These are phyloP conservation scores for Echinarachnius parma DNA, from an alignment of 53 echinoderm and acorn worm genomes.

Conservation along the genomic window DNA sequence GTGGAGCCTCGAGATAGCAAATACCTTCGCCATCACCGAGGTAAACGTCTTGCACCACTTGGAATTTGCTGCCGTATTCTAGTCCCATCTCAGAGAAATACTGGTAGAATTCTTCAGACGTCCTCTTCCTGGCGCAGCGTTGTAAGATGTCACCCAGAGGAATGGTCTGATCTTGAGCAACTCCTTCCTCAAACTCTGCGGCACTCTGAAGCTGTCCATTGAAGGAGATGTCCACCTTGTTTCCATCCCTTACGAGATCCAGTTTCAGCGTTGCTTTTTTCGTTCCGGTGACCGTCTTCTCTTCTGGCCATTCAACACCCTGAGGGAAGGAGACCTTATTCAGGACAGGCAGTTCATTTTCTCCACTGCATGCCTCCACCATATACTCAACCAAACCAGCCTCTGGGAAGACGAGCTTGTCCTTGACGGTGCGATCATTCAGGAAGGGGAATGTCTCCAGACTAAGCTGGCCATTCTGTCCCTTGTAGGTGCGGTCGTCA, in stretches of 20 bases:
- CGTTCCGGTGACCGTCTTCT: slow-evolving; percentile 52
- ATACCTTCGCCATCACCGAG: slow-evolving; percentile 74
- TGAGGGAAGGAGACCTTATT: slow-evolving; percentile 50
- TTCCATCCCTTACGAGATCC: slow-evolving; percentile 54
- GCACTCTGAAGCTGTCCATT: slow-evolving; percentile 51
- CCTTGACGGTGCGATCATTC: slow-evolving; percentile 59
- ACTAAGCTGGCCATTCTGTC: slow-evolving; percentile 68
- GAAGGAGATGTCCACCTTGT: slow-evolving; percentile 50
- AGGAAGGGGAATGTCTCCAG: slow-evolving; percentile 74
- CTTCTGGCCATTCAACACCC: slow-evolving; percentile 60
- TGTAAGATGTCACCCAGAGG: slow-evolving; percentile 28
- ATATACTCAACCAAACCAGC: slow-evolving; percentile 72
- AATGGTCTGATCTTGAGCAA: slow-evolving; percentile 10
- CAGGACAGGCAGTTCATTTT: slow-evolving; percentile 41
- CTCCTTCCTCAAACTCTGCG: slow-evolving; percentile 43
- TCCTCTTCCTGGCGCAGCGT: slow-evolving; percentile 37
- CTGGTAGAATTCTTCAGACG: slow-evolving; percentile 61
- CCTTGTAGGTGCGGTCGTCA: slow-evolving; percentile 72
- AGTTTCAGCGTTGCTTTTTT: slow-evolving; percentile 58
- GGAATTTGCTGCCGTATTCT: slow-evolving; percentile 61
- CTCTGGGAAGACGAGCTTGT: slow-evolving; percentile 67
- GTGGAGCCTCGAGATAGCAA: slow-evolving; percentile 41
- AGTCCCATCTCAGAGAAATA: slow-evolving; percentile 57
- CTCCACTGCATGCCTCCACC: slow-evolving; percentile 53
- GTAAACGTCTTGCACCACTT: slow-evolving; percentile 54